Evolutionary conservation across 2,113 vertebrate species (phyloP).

Genomic region (Progne subis): DNA sequence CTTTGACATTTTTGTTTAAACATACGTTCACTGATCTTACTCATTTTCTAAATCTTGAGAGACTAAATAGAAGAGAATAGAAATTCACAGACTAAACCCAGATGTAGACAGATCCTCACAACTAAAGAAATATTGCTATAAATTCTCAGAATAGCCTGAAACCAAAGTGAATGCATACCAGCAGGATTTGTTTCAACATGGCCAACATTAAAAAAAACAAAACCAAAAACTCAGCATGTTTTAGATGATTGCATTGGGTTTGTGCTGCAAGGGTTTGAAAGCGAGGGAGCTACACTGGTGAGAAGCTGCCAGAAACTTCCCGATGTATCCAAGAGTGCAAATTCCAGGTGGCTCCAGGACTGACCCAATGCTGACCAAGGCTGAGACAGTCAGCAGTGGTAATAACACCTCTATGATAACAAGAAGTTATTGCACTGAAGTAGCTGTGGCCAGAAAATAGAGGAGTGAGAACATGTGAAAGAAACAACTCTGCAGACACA

Average conservation of each 20-base stretch:
- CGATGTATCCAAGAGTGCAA: not conserved
- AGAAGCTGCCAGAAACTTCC: not conserved
- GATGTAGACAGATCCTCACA: not conserved
- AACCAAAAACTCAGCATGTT: not conserved
- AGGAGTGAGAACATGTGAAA: not conserved
- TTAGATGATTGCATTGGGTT: not conserved
- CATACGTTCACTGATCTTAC: not conserved
- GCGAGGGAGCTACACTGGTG: fast-evolving
- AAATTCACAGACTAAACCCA: not conserved
- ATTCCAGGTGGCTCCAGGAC: not conserved
- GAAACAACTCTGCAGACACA: not conserved
- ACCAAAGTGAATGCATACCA: not conserved
- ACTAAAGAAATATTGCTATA: not conserved
- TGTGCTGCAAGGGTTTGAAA: not conserved
- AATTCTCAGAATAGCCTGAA: not conserved
- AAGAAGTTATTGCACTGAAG: too few relatives aligned
- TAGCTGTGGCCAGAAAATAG: not conserved
- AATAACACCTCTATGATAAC: too few relatives aligned
- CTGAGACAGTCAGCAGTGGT: not conserved
- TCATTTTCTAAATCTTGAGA: not conserved
- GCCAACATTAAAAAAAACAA: not conserved
- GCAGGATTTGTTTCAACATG: not conserved
- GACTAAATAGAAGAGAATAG: not conserved
- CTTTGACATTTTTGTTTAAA: not conserved
- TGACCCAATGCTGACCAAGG: fast-evolving